Base-by-base conservation (phyloP, 92 coral and sea anemone species). In the Micromussa lordhowensis region DNA sequence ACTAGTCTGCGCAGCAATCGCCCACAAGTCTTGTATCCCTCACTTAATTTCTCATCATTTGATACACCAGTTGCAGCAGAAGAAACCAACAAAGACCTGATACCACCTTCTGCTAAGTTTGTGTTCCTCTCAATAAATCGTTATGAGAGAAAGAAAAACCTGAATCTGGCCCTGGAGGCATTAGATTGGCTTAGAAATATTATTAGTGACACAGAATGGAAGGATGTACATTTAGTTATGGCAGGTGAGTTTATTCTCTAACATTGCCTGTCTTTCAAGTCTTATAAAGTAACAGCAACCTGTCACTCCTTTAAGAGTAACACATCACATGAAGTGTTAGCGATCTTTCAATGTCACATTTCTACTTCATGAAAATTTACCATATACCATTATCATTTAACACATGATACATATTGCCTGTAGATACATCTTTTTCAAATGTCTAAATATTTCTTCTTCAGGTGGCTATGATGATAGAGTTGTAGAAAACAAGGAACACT, bases 381-480 rank as follows among this genome's bases (percentile, higher is more conserved):
- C 51, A 8, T n/a, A n/a, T n/a, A n/a, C n/a, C n/a, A n/a, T n/a
- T n/a, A n/a, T n/a, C n/a, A n/a, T n/a, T n/a, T n/a, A n/a, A n/a
- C n/a, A n/a, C n/a, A n/a, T n/a, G n/a, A n/a, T n/a, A n/a, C n/a
- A n/a, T 44, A 44, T 44, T 44, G 51, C 51, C 51, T 8, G 1
- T 44, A 44, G 51, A 44, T 44, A 44, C 13, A 0, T 44, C 12
- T 44, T 44, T 44, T 44, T 44, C 13, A 44, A 44, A 44, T 53
- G n/a, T 77, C 38, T 44, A 21, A 18, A 21, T 44, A 36, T 44
- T 44, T n/a, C 34, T 10, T 13, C 29, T 38, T 44, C 63, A 98
- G 99, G 99, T 61, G 99, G 99, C 22, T 98, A 98, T 88, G 99
- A 98, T 87, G 94, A 96, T 64, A 93, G 99, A 49, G 98, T 98